Evolutionary conservation across 2,888 invertebrate genomes (phyloP), one percentile per base, ranked within the genome.

Genomic region (Ecliptopera silaceata): DNA sequence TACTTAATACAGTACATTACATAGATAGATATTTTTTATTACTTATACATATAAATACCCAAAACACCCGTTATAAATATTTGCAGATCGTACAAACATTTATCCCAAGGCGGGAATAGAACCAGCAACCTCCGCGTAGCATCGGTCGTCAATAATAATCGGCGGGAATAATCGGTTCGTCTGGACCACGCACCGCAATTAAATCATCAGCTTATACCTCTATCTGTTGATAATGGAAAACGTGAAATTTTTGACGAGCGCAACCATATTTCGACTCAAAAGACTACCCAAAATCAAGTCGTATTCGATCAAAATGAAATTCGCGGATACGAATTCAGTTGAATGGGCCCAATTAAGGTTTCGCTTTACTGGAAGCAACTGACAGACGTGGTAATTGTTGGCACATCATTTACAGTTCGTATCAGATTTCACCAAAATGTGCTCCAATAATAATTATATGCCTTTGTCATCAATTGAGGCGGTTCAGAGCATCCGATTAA

Each of bases 341-440:
- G 39, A 59, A 59, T 54, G 59, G 43, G 22, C 51, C 59, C 59
- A 59, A 59, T 59, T 59, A 59, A 59, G 59, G 54, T 43, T 32
- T 54, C 54, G 42, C 49, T 50, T 50, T 43, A 47, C 48, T 49
- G 48, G 43, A 50, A 46, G 54, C 50, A 54, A 55, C 59, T 50
- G 59, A 45, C 58, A 49, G 58, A 59, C 54, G 46, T 59, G 54
- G 54, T 59, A 59, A 59, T 59, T 59, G 54, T 55, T 59, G 59
- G 50, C 36, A 54, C 59, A 59, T 59, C 54, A 58, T 54, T 54
- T 54, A 58, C 54, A 50, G 54, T 54, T 59, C 50, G 42, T 43
- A 50, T 59, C 54, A 49, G 53, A 41, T 49, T 53, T 41, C 26
- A 26, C 29, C 50, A 34, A 49, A 46, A 46, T 46, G 38, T 32